These are phyloP conservation scores for Parnassius apollo DNA, from an alignment of 2,888 invertebrate genomes.

Conservation along the genomic window DNA sequence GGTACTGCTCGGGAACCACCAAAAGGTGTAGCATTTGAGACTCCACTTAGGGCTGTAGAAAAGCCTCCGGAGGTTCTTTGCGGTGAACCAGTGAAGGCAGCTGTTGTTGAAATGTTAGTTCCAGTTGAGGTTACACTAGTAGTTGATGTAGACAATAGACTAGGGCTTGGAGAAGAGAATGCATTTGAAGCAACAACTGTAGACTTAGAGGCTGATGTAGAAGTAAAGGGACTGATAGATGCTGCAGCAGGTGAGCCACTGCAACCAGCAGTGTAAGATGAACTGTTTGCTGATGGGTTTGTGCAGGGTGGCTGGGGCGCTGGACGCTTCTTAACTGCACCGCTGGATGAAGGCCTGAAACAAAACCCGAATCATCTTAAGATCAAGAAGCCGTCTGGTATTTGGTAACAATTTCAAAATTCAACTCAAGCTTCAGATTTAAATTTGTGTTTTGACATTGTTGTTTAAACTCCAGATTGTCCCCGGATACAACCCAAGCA, in stretches of 20 bases:
- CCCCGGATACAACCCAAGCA: no score
- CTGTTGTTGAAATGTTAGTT: background rate
- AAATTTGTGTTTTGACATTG: no score
- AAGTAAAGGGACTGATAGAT: conserved; percentile 22
- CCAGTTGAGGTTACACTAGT: background rate
- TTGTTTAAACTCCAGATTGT: no score
- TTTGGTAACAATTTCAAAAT: no score
- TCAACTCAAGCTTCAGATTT: no score
- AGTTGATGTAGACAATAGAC: background rate
- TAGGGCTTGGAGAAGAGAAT: background rate
- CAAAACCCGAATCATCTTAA: no score
- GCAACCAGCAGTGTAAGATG: conserved; percentile 22
- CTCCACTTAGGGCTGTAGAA: background rate
- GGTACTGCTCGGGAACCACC: background rate
- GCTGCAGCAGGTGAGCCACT: conserved; percentile 29
- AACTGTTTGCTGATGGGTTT: conserved; percentile 28
- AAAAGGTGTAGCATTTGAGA: background rate
- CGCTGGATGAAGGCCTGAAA: conserved; percentile 39
- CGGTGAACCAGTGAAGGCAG: background rate
- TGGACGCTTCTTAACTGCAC: conserved; percentile 64
- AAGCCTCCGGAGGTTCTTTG: background rate
- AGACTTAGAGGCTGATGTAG: background rate
- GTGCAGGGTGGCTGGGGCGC: conserved; percentile 42
- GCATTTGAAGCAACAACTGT: background rate
- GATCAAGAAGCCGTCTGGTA: no score